Percentiles rank a stretch among this genome's conserved stretches.
Evolutionary conservation across 2,888 invertebrate species (phyloP).

Genomic region (Amphipoea lucens): DNA sequence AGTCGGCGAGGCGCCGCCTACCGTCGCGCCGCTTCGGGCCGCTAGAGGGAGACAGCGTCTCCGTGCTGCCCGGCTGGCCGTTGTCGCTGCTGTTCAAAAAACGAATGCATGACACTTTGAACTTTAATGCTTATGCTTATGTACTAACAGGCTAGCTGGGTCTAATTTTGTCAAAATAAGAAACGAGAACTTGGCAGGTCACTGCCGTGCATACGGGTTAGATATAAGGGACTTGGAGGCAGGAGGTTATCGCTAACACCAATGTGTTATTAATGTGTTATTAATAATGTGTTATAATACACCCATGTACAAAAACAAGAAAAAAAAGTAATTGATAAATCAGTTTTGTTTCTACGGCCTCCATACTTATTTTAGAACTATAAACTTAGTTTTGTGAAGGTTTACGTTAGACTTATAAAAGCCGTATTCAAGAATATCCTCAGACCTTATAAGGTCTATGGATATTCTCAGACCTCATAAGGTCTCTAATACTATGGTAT

Average conservation of each 20-base stretch:
- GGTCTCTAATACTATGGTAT: not conserved
- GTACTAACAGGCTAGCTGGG: not conserved
- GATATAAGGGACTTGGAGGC: not conserved
- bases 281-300: too few relatives aligned
- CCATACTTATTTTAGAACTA: not conserved
- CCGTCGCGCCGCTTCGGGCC: slow-evolving; percentile 73
- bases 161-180: not conserved
- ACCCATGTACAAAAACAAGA: not conserved
- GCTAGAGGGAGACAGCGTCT: slow-evolving; percentile 76
- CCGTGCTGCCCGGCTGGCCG: slow-evolving; percentile 81
- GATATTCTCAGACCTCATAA: too few relatives aligned
- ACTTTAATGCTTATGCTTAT: slow-evolving; percentile 11
- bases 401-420: not conserved
- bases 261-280: too few relatives aligned
- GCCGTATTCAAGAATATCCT: not conserved
- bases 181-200: not conserved
- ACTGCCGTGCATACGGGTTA: not conserved
- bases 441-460: not conserved
- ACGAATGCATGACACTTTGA: slow-evolving; percentile 41
- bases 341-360: not conserved
- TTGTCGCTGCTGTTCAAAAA: slow-evolving; percentile 84
- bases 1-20: slow-evolving; percentile 81
- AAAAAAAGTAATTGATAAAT: not conserved
- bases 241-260: not conserved
- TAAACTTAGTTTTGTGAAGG: not conserved